These are phyloP conservation scores for Rhabdomys pumilio DNA, from an alignment of 2,797 vertebrate genomes.

Conservation along the genomic window DNA sequence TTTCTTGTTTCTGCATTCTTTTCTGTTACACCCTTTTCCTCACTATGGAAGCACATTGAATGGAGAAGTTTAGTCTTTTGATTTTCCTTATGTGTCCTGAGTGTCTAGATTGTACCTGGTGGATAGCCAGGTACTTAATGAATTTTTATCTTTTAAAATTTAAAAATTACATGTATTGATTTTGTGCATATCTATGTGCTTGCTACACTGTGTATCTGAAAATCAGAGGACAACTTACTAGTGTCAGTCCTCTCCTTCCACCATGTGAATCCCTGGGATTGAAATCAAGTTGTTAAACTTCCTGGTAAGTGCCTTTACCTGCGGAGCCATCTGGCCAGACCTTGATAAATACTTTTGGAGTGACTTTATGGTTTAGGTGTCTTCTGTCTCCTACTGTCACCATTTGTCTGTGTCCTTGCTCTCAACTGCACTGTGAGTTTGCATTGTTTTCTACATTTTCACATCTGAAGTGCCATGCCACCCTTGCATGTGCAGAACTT, in stretches of 20 bases:
- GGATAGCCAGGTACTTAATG: not conserved
- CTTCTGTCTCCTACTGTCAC: not conserved
- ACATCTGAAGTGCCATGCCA: not conserved
- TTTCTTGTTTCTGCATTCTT: slow-evolving; percentile 2
- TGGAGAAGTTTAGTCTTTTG: not conserved
- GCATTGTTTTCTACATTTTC: not conserved
- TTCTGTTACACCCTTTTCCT: not conserved
- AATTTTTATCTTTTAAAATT: not conserved
- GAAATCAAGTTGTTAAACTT: not conserved
- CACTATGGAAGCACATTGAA: not conserved
- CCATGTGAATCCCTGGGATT: not conserved
- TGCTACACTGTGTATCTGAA: not conserved
- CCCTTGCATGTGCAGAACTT: not conserved
- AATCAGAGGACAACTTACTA: not conserved
- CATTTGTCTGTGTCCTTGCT: not conserved
- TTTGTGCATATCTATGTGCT: not conserved
- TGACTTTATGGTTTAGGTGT: not conserved
- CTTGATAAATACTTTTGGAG: not conserved
- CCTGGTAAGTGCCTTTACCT: not conserved
- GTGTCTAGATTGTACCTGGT: not conserved
- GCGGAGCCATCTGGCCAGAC: not conserved
- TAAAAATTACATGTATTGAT: not conserved
- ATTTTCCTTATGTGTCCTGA: not conserved
- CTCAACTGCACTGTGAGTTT: not conserved
- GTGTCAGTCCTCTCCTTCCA: not conserved